Conservation (phyloP, 2,888 invertebrate genomes). For the Cerastis rubricosa region DNA sequence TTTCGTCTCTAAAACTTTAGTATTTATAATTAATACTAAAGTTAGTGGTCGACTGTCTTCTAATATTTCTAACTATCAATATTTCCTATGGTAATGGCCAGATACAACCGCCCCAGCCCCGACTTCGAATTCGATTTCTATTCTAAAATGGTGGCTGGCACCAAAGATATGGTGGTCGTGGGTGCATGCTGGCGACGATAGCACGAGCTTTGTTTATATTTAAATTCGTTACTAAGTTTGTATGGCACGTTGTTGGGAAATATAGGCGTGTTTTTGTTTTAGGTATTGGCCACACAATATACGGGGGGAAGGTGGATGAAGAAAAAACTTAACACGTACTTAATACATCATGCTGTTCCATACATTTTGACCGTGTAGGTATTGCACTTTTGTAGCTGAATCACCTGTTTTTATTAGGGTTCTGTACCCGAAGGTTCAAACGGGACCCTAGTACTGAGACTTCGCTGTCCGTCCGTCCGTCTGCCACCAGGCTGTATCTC, state of each 20-base stretch:
- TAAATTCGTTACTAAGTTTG: slow-evolving; percentile 49
- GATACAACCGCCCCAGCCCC: slow-evolving; percentile 20
- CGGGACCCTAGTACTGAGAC: no score
- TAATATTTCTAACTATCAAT: slow-evolving; percentile 5
- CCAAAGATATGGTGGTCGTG: slow-evolving; percentile 37
- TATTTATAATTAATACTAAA: slow-evolving; percentile 40
- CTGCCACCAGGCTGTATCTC: no score
- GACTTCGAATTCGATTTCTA: slow-evolving; percentile 1
- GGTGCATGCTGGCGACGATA: neutral
- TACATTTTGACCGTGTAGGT: no score
- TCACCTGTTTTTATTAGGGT: no score
- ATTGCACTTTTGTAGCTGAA: no score
- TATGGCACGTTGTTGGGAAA: slow-evolving; percentile 1
- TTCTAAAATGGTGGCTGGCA: slow-evolving; percentile 11
- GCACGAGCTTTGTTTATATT: slow-evolving; percentile 45
- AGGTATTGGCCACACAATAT: no score
- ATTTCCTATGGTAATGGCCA: neutral
- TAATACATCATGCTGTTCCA: no score
- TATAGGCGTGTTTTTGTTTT: neutral
- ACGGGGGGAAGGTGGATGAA: no score
- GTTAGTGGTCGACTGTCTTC: slow-evolving; percentile 6
- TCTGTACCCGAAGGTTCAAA: no score
- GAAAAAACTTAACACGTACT: no score
- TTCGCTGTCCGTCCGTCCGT: no score
- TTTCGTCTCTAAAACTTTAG: slow-evolving; percentile 33